Conservation (phyloP, 2,113 vertebrate genomes). For the Penelope pileata region DNA sequence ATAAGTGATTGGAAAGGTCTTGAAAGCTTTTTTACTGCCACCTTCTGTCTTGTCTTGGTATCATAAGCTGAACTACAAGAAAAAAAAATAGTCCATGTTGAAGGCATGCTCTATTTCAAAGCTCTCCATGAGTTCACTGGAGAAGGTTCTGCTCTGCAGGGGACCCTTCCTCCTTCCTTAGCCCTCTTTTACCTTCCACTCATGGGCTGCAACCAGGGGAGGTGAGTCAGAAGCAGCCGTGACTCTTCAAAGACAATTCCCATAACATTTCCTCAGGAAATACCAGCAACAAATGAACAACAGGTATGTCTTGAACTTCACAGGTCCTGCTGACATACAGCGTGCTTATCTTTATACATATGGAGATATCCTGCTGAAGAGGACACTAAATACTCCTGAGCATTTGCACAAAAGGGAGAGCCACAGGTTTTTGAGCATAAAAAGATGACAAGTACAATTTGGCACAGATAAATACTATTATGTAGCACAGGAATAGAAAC, state of each 20-base stretch:
- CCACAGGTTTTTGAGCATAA: neutral
- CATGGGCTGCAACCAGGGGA: neutral
- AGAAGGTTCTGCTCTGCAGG: neutral
- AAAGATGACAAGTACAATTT: neutral
- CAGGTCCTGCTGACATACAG: neutral
- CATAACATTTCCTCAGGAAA: neutral
- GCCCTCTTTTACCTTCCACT: neutral
- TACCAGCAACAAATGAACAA: neutral
- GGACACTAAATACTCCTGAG: neutral
- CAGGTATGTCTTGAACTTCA: fast-evolving
- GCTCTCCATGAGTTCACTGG: neutral
- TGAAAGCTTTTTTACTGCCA: slow-evolving; percentile 97
- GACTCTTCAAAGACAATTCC: neutral
- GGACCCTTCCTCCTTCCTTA: neutral
- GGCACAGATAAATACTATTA: neutral
- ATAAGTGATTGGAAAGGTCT: slow-evolving; percentile 96
- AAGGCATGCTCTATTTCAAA: neutral
- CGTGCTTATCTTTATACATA: neutral
- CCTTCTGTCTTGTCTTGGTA: slow-evolving; percentile 88
- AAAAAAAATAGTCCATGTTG: neutral
- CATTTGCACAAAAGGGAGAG: neutral
- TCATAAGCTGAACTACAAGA: slow-evolving; percentile 91
- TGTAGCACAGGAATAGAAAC: neutral
- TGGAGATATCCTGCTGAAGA: neutral
- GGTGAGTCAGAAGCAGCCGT: neutral